Conservation (phyloP, 2,113 vertebrate species). For the Ondatra zibethicus region DNA sequence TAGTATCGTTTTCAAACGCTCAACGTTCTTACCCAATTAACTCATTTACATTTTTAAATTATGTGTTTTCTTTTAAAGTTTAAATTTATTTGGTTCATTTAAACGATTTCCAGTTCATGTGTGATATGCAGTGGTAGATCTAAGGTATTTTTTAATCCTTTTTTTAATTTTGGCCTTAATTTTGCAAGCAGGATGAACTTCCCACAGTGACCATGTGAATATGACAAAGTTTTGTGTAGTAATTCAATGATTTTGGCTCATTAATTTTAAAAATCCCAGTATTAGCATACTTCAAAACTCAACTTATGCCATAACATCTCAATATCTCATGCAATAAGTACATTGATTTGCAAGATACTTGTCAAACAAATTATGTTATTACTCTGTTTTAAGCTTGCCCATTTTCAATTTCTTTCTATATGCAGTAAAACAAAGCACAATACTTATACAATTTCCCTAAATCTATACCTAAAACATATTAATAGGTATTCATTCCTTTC, state of each 20-base stretch:
- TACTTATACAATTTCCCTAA: neutral
- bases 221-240: neutral
- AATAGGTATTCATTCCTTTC: neutral
- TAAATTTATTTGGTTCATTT: neutral
- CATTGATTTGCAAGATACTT: neutral
- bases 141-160: neutral
- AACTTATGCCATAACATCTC: neutral
- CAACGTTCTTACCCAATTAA: neutral
- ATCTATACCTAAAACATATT: slow-evolving; percentile 28
- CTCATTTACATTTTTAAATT: neutral
- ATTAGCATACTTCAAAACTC: neutral
- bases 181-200: neutral
- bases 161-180: neutral
- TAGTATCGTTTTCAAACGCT: neutral
- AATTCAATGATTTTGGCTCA: neutral
- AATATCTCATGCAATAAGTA: neutral
- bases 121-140: neutral
- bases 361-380: neutral
- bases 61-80: neutral
- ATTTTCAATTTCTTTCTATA: neutral
- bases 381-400: neutral
- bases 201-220: neutral
- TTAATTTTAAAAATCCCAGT: neutral
- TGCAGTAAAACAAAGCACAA: fast-evolving
- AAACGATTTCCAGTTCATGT: neutral